Evolutionary conservation across 2,113 vertebrate species (phyloP).

Genomic region (Coptodon rendalli): DNA sequence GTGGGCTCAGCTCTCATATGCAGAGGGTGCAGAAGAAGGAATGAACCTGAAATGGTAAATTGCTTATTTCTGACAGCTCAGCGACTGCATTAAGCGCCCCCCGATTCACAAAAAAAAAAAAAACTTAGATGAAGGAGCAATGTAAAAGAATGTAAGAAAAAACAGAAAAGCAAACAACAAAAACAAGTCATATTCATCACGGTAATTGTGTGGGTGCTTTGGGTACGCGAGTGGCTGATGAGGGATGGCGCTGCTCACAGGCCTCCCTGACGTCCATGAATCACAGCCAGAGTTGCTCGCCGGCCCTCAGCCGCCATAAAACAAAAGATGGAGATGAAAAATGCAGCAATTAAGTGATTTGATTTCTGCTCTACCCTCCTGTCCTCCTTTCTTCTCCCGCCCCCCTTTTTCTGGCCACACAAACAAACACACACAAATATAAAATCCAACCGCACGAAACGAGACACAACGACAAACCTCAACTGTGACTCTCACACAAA

Average conservation of each 20-base stretch:
- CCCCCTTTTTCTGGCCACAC: conserved; percentile 66
- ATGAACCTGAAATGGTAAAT: conserved; percentile 45
- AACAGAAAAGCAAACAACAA: conserved; percentile 74
- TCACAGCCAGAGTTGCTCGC: conserved; percentile 91
- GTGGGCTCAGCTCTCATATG: conserved; percentile 19
- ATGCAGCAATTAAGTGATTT: conserved; percentile 99
- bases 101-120: conserved; percentile 50
- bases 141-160: conserved; percentile 44
- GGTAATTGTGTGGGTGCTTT: conserved; percentile 99
- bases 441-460: neutral
- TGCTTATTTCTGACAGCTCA: conserved; percentile 59
- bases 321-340: conserved; percentile 99
- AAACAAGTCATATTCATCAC: conserved; percentile 99
- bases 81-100: conserved; percentile 81
- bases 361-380: conserved; percentile 92
- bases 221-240: conserved; percentile 88
- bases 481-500: neutral
- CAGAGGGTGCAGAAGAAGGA: conserved; percentile 26
- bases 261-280: conserved; percentile 94
- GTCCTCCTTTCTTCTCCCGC: conserved; percentile 73
- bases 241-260: conserved; percentile 97
- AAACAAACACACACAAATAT: neutral
- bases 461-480: neutral
- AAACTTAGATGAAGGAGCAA: conserved; percentile 17
- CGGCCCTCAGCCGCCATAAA: conserved; percentile 95